Evolutionary conservation across 2,888 invertebrate genomes (phyloP).

Genomic region (Nyleta sp.): DNA sequence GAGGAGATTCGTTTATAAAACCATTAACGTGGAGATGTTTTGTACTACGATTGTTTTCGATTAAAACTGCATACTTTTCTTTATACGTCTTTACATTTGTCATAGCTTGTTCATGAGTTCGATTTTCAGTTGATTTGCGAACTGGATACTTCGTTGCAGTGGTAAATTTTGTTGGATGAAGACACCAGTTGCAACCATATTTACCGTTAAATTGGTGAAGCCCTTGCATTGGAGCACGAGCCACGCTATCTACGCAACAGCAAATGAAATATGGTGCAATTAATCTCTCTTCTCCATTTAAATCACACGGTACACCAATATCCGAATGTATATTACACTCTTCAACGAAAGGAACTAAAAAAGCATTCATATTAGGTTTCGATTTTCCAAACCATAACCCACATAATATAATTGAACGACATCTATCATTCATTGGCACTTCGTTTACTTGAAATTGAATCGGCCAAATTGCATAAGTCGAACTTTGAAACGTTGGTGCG

Average conservation of each 20-base stretch:
- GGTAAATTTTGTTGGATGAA: background rate
- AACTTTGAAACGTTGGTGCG: background rate
- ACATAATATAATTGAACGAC: background rate
- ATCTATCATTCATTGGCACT: background rate
- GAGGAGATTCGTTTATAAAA: constrained; percentile 1
- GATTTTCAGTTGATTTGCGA: background rate
- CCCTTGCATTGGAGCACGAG: constrained; percentile 1
- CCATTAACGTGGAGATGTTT: constrained; percentile 11
- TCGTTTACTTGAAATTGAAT: constrained; percentile 3
- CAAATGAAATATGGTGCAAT: background rate
- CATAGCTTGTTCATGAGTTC: background rate
- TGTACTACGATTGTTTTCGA: background rate
- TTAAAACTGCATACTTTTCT: background rate
- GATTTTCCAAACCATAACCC: background rate
- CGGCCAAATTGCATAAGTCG: background rate
- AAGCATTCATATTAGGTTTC: background rate
- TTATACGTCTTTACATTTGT: background rate
- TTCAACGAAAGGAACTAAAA: background rate
- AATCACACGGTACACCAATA: background rate
- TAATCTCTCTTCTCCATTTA: background rate
- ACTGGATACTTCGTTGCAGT: background rate
- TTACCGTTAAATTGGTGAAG: constrained; percentile 8
- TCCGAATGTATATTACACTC: constrained; percentile 1
- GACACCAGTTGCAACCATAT: constrained; percentile 5
- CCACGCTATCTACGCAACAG: constrained; percentile 4